Base-by-base conservation (phyloP, 2,797 vertebrate genomes). In the Salarias fasciatus region DNA sequence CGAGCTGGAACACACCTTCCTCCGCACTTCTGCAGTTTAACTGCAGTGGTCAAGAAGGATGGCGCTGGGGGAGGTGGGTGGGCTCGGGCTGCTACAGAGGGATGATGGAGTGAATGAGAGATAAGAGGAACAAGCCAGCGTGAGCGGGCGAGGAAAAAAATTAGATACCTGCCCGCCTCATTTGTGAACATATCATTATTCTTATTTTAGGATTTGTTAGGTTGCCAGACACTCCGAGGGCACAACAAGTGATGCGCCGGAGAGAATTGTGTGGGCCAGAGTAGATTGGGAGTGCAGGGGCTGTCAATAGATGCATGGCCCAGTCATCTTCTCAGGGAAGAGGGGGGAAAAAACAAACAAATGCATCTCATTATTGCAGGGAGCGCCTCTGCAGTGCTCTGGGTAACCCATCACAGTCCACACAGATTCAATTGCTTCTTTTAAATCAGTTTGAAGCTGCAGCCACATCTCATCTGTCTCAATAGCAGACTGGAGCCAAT, bases 321-420 rank as follows among this genome's bases (percentile, higher is more conserved):
- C 81, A 86, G 89, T 86, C 88, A 88, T 88, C 86, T 87, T 88
- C 87, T 82, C 80, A 38, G 68, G 80, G 80, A 68, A 74, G 72
- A 50, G 71, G 70, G 61, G 59, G 65, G 59, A 46, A 55, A 53
- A 63, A 63, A 87, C 81, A 91, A 92, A 92, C 88, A 92, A 91
- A 92, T 91, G 90, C 90, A 92, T 92, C 89, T 91, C 90, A 93
- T 94, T 92, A 92, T 86, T 88, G 86, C 78, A 59, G 69, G 54
- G 53, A 36, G 85, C 78, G 80, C 85, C 86, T 91, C 89, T 92
- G 89, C 91, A 89, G 89, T 86, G 90, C 88, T 88, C 83, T 76
- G 82, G 87, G 87, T 91, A 90, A 91, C 89, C 88, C 89, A 92
- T 92, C 91, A 91, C 88, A 86, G 88, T 91, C 91, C 89, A 84